Percentiles rank a stretch among this genome's conserved stretches.
phyloP scores from a whole-genome alignment of 2,113 vertebrate genomes.

The Rhodinocichla rosea region DNA sequence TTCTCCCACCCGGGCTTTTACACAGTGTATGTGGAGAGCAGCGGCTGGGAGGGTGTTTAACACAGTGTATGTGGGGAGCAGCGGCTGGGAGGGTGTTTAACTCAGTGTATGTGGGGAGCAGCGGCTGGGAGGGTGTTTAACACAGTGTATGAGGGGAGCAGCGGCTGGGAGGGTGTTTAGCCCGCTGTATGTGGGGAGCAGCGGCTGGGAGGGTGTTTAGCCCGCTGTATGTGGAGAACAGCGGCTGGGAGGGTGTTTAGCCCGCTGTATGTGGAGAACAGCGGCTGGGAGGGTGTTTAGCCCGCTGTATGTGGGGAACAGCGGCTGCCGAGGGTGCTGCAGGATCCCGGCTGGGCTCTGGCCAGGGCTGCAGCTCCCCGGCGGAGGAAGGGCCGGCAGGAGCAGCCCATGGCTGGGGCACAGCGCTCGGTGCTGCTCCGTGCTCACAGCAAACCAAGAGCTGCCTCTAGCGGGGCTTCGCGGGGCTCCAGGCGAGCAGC shows the following conservation, averaged over 20 bases:
- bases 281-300: neutral
- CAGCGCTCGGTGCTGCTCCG: neutral
- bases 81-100: too few species aligned
- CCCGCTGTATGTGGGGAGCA: fast-evolving
- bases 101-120: too few species aligned
- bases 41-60: neutral
- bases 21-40: fast-evolving
- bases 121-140: too few species aligned
- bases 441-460: conserved; percentile 12
- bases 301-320: fast-evolving
- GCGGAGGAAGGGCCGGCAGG: too few species aligned
- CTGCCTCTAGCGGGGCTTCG: conserved; percentile 62
- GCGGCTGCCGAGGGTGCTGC: neutral
- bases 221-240: fast-evolving
- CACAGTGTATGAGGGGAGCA: too few species aligned
- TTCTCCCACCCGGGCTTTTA: neutral
- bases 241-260: neutral
- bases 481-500: neutral
- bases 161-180: too few species aligned
- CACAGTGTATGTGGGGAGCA: too few species aligned
- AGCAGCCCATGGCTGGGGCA: neutral
- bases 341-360: fast-evolving
- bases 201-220: neutral
- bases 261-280: fast-evolving
- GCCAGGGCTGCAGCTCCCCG: neutral